Evolutionary conservation across 1,140 invertebrate species (phyloP).

Genomic region (Lerema accius): DNA sequence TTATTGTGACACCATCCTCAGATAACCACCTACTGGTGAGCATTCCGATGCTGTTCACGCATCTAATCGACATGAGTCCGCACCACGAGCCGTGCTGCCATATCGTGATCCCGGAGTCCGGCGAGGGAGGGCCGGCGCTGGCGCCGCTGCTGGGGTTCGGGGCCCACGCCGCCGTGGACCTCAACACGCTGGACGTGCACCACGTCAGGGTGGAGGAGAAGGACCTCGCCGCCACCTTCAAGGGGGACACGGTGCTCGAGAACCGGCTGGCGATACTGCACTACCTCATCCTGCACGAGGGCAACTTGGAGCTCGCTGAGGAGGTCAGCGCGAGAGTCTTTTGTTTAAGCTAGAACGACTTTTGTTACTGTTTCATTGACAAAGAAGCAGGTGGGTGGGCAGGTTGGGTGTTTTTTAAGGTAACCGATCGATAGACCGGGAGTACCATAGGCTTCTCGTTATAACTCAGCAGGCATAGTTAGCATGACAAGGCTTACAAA

Average conservation of each 20-base stretch:
- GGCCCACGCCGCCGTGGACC: slow-evolving; percentile 84
- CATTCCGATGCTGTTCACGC: slow-evolving; percentile 90
- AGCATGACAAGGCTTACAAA: too few relatives aligned
- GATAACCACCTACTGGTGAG: slow-evolving; percentile 90
- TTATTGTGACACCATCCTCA: too few relatives aligned
- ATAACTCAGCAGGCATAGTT: too few relatives aligned
- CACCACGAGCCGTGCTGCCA: slow-evolving; percentile 92
- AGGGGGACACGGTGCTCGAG: slow-evolving; percentile 85
- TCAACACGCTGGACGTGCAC: slow-evolving; percentile 88
- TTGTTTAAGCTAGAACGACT: too few relatives aligned
- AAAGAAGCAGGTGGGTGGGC: too few relatives aligned
- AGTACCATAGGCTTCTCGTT: too few relatives aligned
- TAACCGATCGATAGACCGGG: too few relatives aligned
- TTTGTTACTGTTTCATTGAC: too few relatives aligned
- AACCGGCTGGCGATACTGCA: slow-evolving; percentile 90
- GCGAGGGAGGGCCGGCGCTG: slow-evolving; percentile 85
- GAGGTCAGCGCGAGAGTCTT: slow-evolving; percentile 84
- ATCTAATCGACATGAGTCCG: slow-evolving; percentile 90
- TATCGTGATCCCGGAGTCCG: slow-evolving; percentile 85
- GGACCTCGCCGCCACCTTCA: slow-evolving; percentile 87
- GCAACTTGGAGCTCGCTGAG: slow-evolving; percentile 87
- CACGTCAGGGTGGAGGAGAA: slow-evolving; percentile 84
- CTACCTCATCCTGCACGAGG: slow-evolving; percentile 89
- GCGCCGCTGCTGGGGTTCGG: slow-evolving; percentile 85
- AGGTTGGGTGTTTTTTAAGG: too few relatives aligned